Conservation (phyloP, 2,113 vertebrate species). For the Desmodus rotundus region DNA sequence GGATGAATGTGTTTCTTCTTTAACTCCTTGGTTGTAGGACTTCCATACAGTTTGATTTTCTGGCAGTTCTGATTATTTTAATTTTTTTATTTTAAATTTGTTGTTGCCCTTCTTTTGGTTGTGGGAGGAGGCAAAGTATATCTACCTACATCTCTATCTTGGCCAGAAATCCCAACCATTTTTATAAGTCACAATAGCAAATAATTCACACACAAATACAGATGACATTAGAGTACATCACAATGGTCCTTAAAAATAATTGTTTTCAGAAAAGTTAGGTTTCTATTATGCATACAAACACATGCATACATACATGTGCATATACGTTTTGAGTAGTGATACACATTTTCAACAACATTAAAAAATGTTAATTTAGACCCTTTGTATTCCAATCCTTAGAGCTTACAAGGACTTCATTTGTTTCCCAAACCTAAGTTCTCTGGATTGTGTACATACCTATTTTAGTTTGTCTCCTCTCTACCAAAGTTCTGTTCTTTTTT, state of each 20-base stretch:
- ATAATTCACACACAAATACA: not conserved
- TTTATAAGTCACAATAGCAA: not conserved
- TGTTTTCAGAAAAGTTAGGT: not conserved
- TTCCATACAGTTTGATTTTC: no score
- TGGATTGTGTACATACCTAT: not conserved
- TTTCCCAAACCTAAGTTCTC: not conserved
- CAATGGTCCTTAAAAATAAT: not conserved
- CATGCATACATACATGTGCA: not conserved
- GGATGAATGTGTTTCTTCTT: no score
- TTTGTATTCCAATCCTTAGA: not conserved
- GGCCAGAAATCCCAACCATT: not conserved
- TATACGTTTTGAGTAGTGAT: not conserved
- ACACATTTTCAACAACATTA: not conserved
- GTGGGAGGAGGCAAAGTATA: no score
- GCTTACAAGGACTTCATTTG: not conserved
- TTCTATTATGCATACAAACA: not conserved
- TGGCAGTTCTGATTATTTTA: no score
- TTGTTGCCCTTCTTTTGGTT: no score
- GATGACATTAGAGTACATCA: not conserved
- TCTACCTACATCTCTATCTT: no score
- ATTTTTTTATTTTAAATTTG: no score
- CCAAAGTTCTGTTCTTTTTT: not conserved
- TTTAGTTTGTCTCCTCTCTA: not conserved
- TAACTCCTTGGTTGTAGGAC: no score
- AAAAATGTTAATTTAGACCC: not conserved